Percentiles rank a stretch among this genome's conserved stretches.
Evolutionary conservation across 1,140 invertebrate genomes (phyloP).

Genomic region (Philotrypesis tridentata): DNA sequence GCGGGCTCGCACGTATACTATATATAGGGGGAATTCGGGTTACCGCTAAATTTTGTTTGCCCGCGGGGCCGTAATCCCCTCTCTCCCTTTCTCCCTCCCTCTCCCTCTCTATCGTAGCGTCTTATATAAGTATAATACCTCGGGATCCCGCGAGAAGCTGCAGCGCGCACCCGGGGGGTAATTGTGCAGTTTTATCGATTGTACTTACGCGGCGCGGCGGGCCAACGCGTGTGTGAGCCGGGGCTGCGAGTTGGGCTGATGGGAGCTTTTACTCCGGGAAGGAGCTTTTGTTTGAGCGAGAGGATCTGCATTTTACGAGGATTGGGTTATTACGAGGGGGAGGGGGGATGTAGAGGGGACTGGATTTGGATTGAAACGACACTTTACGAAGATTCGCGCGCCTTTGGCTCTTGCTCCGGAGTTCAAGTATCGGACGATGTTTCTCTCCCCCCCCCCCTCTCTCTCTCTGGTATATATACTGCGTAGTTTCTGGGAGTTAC

Average conservation of each 20-base stretch:
- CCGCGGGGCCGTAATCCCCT: constrained; percentile 2
- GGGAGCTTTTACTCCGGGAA: neutral
- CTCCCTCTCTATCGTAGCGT: neutral
- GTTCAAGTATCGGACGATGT: neutral
- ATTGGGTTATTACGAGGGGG: neutral
- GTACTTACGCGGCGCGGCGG: constrained; percentile 24
- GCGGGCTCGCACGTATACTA: no score
- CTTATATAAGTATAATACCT: neutral
- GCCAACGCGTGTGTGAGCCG: neutral
- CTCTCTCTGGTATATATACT: no score
- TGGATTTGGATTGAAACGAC: neutral
- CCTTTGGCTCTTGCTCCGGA: neutral
- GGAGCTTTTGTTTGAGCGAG: constrained; percentile 33
- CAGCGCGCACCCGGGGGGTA: neutral
- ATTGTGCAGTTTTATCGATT: constrained; percentile 45
- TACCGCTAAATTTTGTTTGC: constrained; percentile 31
- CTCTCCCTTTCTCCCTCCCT: neutral
- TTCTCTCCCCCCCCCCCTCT: neutral
- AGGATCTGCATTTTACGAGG: constrained; percentile 17
- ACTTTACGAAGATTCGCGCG: neutral
- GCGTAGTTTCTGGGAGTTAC: no score
- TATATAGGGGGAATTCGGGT: neutral
- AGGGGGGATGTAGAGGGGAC: no score
- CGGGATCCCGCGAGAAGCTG: neutral
- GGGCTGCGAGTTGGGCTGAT: neutral